Evolutionary conservation across 2,797 vertebrate species (phyloP).

Genomic region (Ibycter americanus): DNA sequence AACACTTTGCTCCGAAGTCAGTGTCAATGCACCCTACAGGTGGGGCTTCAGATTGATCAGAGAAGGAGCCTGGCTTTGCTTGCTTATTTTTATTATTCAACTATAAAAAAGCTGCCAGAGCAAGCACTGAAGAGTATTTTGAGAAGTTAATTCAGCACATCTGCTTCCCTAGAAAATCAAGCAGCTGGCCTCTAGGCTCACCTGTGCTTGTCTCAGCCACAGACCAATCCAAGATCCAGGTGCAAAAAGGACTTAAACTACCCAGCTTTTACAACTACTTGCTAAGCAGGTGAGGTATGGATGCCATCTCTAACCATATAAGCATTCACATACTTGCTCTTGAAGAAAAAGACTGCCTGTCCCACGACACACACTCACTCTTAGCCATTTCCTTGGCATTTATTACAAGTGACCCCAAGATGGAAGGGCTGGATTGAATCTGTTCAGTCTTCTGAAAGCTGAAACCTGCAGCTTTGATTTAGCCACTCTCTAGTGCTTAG

Average conservation of each 20-base stretch:
- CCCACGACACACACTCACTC: neutral
- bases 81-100: neutral
- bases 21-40: accelerated
- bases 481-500: neutral
- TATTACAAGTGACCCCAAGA: neutral
- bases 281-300: neutral
- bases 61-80: neutral
- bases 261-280: neutral
- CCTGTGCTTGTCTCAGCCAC: neutral
- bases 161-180: neutral
- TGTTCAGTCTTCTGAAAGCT: neutral
- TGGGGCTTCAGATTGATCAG: neutral
- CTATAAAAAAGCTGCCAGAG: neutral
- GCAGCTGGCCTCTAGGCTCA: neutral
- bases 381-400: neutral
- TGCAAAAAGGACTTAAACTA: neutral
- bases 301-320: neutral
- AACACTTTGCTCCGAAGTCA: neutral
- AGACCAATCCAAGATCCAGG: neutral
- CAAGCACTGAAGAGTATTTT: neutral
- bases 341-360: neutral
- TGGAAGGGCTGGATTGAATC: neutral
- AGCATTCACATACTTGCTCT: neutral
- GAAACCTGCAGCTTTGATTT: neutral
- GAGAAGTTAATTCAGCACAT: neutral